Evolutionary conservation across 2,888 invertebrate species (phyloP).

Genomic region (Entomobrya multifasciata): DNA sequence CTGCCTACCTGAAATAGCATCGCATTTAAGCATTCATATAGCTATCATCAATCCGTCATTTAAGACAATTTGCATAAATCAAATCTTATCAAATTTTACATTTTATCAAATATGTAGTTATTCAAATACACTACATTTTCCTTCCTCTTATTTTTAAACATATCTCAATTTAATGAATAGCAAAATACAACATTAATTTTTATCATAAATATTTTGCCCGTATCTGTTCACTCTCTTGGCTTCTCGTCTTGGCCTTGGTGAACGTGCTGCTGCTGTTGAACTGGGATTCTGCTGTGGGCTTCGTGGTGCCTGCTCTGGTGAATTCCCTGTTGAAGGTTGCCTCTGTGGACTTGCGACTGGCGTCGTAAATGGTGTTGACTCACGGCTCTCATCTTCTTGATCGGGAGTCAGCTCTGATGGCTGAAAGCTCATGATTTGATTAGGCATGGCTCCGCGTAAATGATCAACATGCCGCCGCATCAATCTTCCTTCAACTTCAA

Average conservation of each 20-base stretch:
- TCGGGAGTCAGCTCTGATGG: neutral
- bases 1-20: too few relatives aligned
- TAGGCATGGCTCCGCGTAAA: neutral
- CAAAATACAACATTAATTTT: neutral
- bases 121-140: conserved; percentile 1
- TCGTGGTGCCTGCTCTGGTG: neutral
- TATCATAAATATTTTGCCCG: neutral
- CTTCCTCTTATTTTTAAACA: neutral
- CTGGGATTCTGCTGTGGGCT: neutral
- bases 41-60: too few relatives aligned
- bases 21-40: too few relatives aligned
- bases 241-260: too few relatives aligned
- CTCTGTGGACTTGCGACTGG: neutral
- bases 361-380: neutral
- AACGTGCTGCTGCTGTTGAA: neutral
- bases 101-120: neutral
- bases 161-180: neutral
- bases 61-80: too few relatives aligned
- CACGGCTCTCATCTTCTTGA: neutral
- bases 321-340: neutral
- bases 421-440: neutral
- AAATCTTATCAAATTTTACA: too few relatives aligned
- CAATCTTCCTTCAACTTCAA: conserved; percentile 3
- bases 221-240: neutral
- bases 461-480: conserved; percentile 40